These are phyloP conservation scores for Centropus unirufus DNA, from an alignment of 2,113 vertebrate genomes.

Conservation along the genomic window DNA sequence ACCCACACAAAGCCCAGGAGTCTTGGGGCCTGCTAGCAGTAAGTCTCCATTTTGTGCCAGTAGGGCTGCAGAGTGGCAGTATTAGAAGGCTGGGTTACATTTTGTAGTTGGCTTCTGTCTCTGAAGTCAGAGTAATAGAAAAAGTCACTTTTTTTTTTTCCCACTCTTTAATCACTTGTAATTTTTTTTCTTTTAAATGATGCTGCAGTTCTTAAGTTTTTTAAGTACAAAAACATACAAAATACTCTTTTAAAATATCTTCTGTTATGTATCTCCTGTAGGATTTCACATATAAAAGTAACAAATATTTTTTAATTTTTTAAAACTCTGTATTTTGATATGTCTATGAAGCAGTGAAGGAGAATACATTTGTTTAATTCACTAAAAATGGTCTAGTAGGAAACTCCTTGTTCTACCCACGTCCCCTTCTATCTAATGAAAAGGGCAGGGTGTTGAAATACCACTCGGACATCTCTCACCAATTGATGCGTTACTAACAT, in stretches of 20 bases:
- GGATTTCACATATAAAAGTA: not conserved
- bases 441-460: constrained; percentile 21
- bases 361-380: constrained; percentile 4
- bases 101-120: not conserved
- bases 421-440: not conserved
- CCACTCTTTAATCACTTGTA: not conserved
- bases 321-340: not conserved
- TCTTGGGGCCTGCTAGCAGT: not conserved
- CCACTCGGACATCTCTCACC: constrained; percentile 14
- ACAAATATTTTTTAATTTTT: not conserved
- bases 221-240: not conserved
- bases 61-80: not conserved
- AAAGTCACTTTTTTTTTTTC: not conserved
- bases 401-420: not conserved
- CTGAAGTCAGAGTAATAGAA: not conserved
- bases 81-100: not conserved
- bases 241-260: not conserved
- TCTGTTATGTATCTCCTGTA: not conserved
- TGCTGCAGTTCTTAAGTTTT: not conserved
- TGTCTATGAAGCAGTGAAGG: not conserved
- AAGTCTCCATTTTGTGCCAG: not conserved
- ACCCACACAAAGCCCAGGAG: not conserved
- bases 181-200: not conserved
- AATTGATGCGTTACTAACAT: constrained; percentile 38
- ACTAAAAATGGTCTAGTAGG: not conserved